phyloP scores from a whole-genome alignment of 2,797 vertebrate species.

The Lateolabrax maculatus region DNA sequence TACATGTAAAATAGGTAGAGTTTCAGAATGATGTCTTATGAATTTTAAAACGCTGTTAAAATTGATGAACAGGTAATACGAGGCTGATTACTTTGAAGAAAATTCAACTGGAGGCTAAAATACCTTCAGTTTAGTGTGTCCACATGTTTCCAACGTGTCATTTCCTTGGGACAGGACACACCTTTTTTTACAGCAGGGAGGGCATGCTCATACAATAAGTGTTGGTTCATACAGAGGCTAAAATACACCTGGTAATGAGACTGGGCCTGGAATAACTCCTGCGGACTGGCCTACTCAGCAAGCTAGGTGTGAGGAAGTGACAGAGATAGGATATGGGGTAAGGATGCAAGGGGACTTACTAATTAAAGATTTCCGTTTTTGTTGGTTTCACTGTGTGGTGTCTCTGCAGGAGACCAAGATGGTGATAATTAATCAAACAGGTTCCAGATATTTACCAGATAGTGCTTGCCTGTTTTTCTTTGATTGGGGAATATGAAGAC shows the following conservation, averaged over 20 bases:
- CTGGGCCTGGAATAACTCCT: slow-evolving; percentile 56
- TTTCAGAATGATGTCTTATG: slow-evolving; percentile 10
- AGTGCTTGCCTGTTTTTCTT: slow-evolving; percentile 52
- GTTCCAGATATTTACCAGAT: slow-evolving; percentile 69
- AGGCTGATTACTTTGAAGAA: slow-evolving; percentile 10
- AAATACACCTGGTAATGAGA: slow-evolving; percentile 61
- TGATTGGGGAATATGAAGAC: slow-evolving; percentile 59
- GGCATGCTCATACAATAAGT: slow-evolving; percentile 45
- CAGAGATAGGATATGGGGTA: slow-evolving; percentile 51
- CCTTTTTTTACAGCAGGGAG: slow-evolving; percentile 35
- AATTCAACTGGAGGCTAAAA: slow-evolving; percentile 21
- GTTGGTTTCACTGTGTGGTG: slow-evolving; percentile 71
- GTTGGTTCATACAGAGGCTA: slow-evolving; percentile 41
- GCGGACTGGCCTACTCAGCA: slow-evolving; percentile 53
- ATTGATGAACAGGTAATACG: slow-evolving; percentile 14
- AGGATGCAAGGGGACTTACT: slow-evolving; percentile 59
- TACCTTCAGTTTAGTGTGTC: neutral
- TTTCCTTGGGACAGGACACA: slow-evolving; percentile 22
- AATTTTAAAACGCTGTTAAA: slow-evolving; percentile 6
- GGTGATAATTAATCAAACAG: slow-evolving; percentile 77
- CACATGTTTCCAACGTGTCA: neutral
- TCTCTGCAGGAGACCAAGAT: slow-evolving; percentile 63
- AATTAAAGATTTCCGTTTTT: slow-evolving; percentile 78
- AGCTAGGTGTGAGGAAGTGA: slow-evolving; percentile 74
- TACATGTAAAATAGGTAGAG: slow-evolving; percentile 11